Evolutionary conservation across 1,140 invertebrate species (phyloP), one percentile per base, ranked within the genome.

Genomic region (Drosophila tropicalis): DNA sequence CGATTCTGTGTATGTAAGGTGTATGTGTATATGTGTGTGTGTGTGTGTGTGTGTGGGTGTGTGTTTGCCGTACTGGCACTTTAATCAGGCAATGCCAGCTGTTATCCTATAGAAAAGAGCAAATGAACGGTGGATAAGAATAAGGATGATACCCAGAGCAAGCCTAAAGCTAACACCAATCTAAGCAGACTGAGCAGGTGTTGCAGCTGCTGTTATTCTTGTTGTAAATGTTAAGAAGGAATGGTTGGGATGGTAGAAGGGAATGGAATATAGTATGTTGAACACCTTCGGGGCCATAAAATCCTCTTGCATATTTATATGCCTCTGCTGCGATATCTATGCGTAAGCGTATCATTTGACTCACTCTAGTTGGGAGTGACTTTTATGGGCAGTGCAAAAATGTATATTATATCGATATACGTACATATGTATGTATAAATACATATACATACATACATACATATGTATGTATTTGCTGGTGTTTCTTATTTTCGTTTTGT

Each of bases 41-140:
- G n/a, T 15, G 29, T 58, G 22, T 12, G n/a, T 40, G 51, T 10
- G 44, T 13, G 44, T 12, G 41, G 25, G 66, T 12, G 51, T 36
- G 41, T 19, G 63, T 56, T 36, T 72, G 69, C 47, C 7, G 34
- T 12, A 39, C 41, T 47, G 68, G 78, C 78, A 80, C 78, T 80
- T 80, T 80, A 80, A 80, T 80, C 78, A 80, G 78, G 62, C 44
- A 60, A 71, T 76, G 67, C 77, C 78, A 80, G 77, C 71, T 58
- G 32, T 44, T 72, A 47, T 32, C 57, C 61, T 58, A 17, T 40
- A 55, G 51, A 67, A 44, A 32, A 58, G 17, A 58, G 41, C 55
- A 62, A 13, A 32, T 39, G 65, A 66, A 40, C 25, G n/a, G 22
- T 61, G 40, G 29, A 64, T 75, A 66, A 41, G 44, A 19, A 51